These are phyloP conservation scores for honey bee (Apis mellifera) DNA, from an alignment of 1,140 invertebrate species.

Conservation along the genomic window Amel_HAv3.1 CM009935.2:6881501-6882000, in stretches of 20 bases:
- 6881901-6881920: constrained; percentile 31
- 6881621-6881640: too few relatives aligned
- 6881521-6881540: constrained; percentile 3
- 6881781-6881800: background rate
- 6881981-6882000: background rate
- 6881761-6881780: constrained; percentile 11
- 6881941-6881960: constrained; percentile 17
- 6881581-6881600: too few relatives aligned
- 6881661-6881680: too few relatives aligned
- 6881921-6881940: constrained; percentile 17
- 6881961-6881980: background rate
- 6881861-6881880: constrained; percentile 26
- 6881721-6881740: background rate
- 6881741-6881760: constrained; percentile 4
- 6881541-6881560: background rate
- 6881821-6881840: background rate
- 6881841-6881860: constrained; percentile 1
- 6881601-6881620: too few relatives aligned
- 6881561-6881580: background rate
- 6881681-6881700: too few relatives aligned
- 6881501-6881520: background rate
- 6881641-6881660: too few relatives aligned
- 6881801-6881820: background rate
- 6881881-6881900: constrained; percentile 16
- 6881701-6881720: background rate